phyloP scores from a whole-genome alignment of 2,113 vertebrate species.

The Platycercus adscitus region DNA sequence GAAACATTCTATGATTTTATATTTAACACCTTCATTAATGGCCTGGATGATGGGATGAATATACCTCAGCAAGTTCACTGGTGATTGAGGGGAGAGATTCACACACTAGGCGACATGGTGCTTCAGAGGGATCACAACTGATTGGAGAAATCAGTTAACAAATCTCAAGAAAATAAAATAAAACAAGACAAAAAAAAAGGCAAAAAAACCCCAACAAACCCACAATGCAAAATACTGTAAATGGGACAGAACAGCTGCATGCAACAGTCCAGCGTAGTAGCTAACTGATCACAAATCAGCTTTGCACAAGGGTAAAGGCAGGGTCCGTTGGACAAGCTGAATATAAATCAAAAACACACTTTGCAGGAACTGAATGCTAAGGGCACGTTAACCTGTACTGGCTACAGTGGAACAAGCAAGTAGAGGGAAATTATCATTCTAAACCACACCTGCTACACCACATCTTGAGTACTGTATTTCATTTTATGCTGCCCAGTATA shows the following conservation, averaged over 20 bases:
- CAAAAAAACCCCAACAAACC: too few relatives aligned
- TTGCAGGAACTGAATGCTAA: background rate
- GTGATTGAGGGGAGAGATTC: background rate
- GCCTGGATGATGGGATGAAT: background rate
- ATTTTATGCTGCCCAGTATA: background rate
- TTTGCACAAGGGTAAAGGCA: background rate
- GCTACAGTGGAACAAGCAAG: background rate
- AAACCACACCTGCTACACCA: background rate
- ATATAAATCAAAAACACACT: background rate
- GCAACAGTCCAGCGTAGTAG: background rate
- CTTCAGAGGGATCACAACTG: background rate
- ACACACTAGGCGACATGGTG: fast-evolving
- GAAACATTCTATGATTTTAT: background rate
- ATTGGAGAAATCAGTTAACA: background rate
- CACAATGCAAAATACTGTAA: background rate
- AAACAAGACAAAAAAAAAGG: fast-evolving
- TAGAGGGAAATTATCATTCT: background rate
- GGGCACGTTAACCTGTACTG: background rate
- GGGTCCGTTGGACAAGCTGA: background rate
- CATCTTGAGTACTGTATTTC: background rate
- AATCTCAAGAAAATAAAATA: background rate
- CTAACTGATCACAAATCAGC: background rate
- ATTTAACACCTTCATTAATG: background rate
- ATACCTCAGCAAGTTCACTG: background rate
- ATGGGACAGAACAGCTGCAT: background rate